phyloP scores from a whole-genome alignment of 1,140 invertebrate species.

The Lycorma delicatula region DNA sequence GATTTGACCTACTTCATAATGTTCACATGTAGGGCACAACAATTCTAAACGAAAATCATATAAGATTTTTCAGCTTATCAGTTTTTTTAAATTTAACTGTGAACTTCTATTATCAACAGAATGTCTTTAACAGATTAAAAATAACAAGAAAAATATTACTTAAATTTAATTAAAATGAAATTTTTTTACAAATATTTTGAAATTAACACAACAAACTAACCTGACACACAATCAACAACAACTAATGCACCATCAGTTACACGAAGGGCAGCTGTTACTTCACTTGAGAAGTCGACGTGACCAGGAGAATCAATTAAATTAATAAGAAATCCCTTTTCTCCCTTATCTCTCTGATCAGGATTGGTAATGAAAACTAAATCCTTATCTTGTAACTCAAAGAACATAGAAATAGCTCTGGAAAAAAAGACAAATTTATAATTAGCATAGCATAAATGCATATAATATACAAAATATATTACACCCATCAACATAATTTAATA shows the following conservation, averaged over 20 bases:
- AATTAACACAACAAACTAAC: slow-evolving; percentile 43
- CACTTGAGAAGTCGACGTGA: slow-evolving; percentile 99
- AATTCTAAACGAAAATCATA: too few species aligned
- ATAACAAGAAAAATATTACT: too few species aligned
- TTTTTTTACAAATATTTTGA: too few species aligned
- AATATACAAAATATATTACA: too few species aligned
- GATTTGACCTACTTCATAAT: too few species aligned
- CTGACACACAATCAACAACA: slow-evolving; percentile 99
- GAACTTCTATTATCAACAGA: too few species aligned
- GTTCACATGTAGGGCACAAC: too few species aligned
- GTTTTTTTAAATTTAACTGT: too few species aligned
- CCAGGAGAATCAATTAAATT: slow-evolving; percentile 99
- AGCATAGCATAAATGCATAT: not conserved
- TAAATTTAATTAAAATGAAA: too few species aligned
- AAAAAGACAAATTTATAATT: slow-evolving; percentile 14
- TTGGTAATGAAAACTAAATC: slow-evolving; percentile 87
- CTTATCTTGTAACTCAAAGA: slow-evolving; percentile 89
- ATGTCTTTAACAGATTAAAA: too few species aligned
- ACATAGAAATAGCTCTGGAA: slow-evolving; percentile 93
- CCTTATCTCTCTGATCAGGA: slow-evolving; percentile 80
- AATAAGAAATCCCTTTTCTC: slow-evolving; percentile 93
- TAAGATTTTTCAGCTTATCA: too few species aligned
- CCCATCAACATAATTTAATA: too few species aligned
- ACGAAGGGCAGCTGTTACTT: slow-evolving; percentile 97
- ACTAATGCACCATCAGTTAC: slow-evolving; percentile 98